Conservation (phyloP, 2,888 invertebrate species). For the Hipparchia semele region DNA sequence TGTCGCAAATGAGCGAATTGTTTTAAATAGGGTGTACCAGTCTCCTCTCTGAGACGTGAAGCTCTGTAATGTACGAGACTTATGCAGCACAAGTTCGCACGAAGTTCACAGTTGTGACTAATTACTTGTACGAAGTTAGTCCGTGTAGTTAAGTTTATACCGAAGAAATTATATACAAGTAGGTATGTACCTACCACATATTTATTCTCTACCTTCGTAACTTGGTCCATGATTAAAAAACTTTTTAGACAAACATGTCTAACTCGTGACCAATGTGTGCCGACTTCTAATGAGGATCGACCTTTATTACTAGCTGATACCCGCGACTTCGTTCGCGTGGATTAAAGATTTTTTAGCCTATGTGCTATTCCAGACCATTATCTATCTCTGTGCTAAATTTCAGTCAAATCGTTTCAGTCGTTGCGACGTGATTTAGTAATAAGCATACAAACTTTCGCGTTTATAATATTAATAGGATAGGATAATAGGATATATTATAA, state of each 20-base stretch:
- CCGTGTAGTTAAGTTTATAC: background rate
- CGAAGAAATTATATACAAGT: background rate
- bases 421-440: too few species aligned
- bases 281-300: background rate
- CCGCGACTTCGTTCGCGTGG: too few species aligned
- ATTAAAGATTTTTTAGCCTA: too few species aligned
- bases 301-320: background rate
- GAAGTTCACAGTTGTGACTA: slow-evolving; percentile 9
- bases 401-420: too few species aligned
- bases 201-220: background rate
- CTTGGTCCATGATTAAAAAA: background rate
- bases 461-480: too few species aligned
- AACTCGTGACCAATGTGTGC: background rate
- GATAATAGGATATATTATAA: too few species aligned
- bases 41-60: background rate
- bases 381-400: too few species aligned
- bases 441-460: too few species aligned
- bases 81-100: background rate
- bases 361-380: too few species aligned
- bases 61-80: background rate
- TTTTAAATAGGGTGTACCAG: too few species aligned
- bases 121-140: slow-evolving; percentile 3
- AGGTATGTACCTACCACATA: background rate
- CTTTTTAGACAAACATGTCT: background rate
- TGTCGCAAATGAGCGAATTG: too few species aligned